These are phyloP conservation scores for Plectrocnemia conspersa DNA, from an alignment of 1,140 invertebrate species.

Conservation along the genomic window DNA sequence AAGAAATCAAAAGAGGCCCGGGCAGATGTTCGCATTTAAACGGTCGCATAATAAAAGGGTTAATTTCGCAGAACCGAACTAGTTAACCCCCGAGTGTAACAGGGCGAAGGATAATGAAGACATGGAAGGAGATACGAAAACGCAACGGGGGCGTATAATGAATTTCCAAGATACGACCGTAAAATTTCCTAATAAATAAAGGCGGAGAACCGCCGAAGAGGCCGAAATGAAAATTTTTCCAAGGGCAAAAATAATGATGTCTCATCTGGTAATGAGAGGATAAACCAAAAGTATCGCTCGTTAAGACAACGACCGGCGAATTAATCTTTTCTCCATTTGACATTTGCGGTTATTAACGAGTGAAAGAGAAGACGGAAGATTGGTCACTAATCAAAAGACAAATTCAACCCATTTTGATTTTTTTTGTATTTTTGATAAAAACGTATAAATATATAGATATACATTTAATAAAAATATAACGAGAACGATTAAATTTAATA, in stretches of 20 bases:
- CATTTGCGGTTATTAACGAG: no score
- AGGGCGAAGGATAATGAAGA: slow-evolving; percentile 16
- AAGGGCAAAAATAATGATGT: slow-evolving; percentile 35
- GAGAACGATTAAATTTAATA: no score
- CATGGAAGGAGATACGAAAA: slow-evolving; percentile 5
- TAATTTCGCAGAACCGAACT: slow-evolving; percentile 22
- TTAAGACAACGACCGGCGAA: slow-evolving; percentile 22
- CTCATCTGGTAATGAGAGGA: slow-evolving; percentile 32
- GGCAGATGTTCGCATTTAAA: slow-evolving; percentile 2
- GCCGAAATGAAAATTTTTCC: slow-evolving; percentile 27
- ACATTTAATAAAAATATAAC: no score
- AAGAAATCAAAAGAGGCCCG: no score
- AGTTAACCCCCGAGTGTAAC: slow-evolving; percentile 18
- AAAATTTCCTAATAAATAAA: slow-evolving; percentile 31
- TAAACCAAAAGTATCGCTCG: slow-evolving; percentile 31
- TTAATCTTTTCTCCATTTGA: slow-evolving; percentile 21
- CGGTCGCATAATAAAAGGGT: slow-evolving; percentile 14
- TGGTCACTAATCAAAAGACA: no score
- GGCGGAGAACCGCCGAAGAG: slow-evolving; percentile 17
- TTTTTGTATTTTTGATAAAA: not conserved
- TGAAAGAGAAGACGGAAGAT: no score
- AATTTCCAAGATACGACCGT: slow-evolving; percentile 23
- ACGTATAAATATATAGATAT: slow-evolving; percentile 1
- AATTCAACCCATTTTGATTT: no score
- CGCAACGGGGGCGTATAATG: slow-evolving; percentile 7